phyloP scores from a whole-genome alignment of 1,140 invertebrate genomes.

The Zaprionus inermis region DNA sequence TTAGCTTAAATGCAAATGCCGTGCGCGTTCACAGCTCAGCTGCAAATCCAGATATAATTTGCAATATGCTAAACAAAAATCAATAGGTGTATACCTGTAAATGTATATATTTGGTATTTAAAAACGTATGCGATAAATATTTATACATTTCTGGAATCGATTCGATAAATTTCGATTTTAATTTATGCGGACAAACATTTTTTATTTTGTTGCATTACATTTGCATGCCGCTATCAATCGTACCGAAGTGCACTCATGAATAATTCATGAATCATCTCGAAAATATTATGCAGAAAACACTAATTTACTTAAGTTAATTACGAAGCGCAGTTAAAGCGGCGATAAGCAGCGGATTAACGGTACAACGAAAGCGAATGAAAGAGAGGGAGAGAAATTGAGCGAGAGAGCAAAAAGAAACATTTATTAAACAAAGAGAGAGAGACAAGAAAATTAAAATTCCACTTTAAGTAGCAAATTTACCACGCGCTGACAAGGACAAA shows the following conservation, averaged over 20 bases:
- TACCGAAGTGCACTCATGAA: slow-evolving; percentile 17
- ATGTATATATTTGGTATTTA: not conserved
- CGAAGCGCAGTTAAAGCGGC: not conserved
- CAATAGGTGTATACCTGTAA: slow-evolving; percentile 2
- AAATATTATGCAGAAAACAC: not conserved
- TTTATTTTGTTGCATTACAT: slow-evolving; percentile 3
- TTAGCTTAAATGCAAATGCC: slow-evolving; percentile 44
- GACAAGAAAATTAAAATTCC: slow-evolving; percentile 7
- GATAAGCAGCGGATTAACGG: slow-evolving; percentile 9
- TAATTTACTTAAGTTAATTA: slow-evolving; percentile 19
- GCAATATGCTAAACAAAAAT: slow-evolving; percentile 21
- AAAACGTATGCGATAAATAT: not conserved
- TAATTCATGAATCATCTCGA: slow-evolving; percentile 7
- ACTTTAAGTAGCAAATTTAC: slow-evolving; percentile 10
- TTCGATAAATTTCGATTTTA: not conserved
- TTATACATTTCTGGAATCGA: not conserved
- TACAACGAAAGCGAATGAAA: not conserved
- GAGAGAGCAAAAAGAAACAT: not conserved
- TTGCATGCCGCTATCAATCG: slow-evolving; percentile 12
- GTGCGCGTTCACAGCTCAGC: not conserved
- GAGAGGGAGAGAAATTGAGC: not conserved
- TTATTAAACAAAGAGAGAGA: not conserved
- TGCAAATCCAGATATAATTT: slow-evolving; percentile 19
- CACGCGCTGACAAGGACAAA: slow-evolving; percentile 6
- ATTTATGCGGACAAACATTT: not conserved